Conservation (phyloP, 2,797 vertebrate genomes). For the Micrastur ruficollis region DNA sequence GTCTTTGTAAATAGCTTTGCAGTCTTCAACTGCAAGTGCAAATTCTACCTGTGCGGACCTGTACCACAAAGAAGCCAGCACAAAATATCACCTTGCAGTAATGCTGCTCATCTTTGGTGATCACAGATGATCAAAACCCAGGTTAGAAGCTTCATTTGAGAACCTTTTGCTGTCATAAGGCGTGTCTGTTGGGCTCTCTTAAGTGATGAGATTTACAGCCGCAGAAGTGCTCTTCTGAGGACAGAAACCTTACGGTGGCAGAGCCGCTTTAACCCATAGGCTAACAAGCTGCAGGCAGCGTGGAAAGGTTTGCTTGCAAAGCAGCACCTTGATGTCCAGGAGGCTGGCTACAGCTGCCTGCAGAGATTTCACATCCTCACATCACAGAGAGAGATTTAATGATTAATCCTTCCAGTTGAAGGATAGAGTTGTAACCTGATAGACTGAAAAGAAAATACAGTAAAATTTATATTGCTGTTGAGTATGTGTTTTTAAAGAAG, state of each 20-base stretch:
- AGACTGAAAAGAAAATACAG: background rate
- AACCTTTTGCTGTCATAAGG: background rate
- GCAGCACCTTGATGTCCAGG: background rate
- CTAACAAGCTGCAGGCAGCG: background rate
- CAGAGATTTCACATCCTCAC: background rate
- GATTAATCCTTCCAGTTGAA: background rate
- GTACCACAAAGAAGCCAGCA: background rate
- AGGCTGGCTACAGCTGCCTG: background rate
- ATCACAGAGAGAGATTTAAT: background rate
- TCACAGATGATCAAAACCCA: background rate
- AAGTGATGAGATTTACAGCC: background rate
- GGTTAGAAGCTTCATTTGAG: background rate
- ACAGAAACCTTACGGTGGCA: background rate
- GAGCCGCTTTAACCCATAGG: background rate
- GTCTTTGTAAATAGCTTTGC: background rate
- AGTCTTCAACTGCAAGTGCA: background rate
- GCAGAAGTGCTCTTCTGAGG: background rate
- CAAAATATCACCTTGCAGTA: background rate
- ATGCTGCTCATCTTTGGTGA: background rate
- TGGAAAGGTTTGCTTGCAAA: background rate
- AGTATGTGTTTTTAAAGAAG: background rate
- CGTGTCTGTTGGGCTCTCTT: background rate
- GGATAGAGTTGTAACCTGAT: background rate
- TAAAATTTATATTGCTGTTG: background rate
- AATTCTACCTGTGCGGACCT: background rate